Percentiles rank a stretch among this genome's conserved stretches.
phyloP scores from a whole-genome alignment of 2,888 invertebrate species.

The Choristoneura rosaceana region DNA sequence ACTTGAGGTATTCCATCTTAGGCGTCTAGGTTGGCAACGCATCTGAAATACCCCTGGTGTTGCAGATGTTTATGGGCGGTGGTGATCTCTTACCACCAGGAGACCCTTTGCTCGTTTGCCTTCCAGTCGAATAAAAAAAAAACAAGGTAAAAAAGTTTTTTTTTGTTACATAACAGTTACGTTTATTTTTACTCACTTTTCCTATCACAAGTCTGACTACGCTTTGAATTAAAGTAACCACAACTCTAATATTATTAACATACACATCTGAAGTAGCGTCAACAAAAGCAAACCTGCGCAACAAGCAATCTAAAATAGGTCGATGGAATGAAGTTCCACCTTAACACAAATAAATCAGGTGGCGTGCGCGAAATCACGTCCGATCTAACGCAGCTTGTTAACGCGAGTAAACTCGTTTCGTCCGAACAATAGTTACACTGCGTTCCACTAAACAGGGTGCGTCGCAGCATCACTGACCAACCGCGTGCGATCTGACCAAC shows the following conservation, averaged over 20 bases:
- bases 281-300: constrained; percentile 42
- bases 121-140: too few species aligned
- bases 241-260: not conserved
- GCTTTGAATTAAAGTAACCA: not conserved
- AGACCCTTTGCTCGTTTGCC: too few species aligned
- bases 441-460: constrained; percentile 47
- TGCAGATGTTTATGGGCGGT: too few species aligned
- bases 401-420: constrained; percentile 71
- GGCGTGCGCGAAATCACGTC: constrained; percentile 70
- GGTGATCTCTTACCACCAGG: too few species aligned
- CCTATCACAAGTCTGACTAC: too few species aligned
- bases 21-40: too few species aligned
- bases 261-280: not conserved
- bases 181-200: too few species aligned
- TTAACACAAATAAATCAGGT: constrained; percentile 71
- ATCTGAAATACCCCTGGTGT: too few species aligned
- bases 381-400: constrained; percentile 77
- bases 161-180: too few species aligned
- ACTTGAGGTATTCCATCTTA: too few species aligned
- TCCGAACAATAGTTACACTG: constrained; percentile 45
- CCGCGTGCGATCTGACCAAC: too few species aligned
- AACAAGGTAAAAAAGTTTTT: too few species aligned
- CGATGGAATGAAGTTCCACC: constrained; percentile 57
- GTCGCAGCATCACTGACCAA: constrained; percentile 26
- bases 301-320: constrained; percentile 46